These are phyloP conservation scores for Syngnathoides biaculeatus DNA, from an alignment of 2,113 vertebrate species.

Conservation along the genomic window DNA sequence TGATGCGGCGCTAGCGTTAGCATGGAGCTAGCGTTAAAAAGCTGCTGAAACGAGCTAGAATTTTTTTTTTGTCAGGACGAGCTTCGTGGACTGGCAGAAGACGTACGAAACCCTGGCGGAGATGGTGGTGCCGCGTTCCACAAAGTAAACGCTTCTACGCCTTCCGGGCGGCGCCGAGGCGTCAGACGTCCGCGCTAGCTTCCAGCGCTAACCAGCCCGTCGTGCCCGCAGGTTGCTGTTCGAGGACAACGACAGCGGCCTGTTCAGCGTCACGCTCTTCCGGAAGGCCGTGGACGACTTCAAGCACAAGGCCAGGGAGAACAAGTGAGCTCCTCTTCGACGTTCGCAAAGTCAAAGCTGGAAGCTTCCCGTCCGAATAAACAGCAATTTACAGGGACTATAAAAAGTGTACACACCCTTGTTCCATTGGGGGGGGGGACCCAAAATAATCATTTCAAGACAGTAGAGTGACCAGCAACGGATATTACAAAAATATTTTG, in stretches of 20 bases:
- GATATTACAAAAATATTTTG: no score
- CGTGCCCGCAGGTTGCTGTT: conserved; percentile 81
- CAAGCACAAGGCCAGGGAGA: conserved; percentile 95
- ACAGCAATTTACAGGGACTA: no score
- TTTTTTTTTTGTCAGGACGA: conserved; percentile 63
- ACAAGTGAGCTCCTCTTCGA: conserved; percentile 78
- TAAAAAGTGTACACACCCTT: no score
- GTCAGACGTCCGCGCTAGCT: background rate
- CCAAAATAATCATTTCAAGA: no score
- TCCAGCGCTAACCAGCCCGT: background rate
- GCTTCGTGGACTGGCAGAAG: conserved; percentile 93
- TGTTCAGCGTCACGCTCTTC: conserved; percentile 95
- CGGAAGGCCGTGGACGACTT: conserved; percentile 96
- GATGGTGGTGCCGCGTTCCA: conserved; percentile 97
- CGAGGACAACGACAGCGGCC: conserved; percentile 92
- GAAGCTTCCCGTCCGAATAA: no score
- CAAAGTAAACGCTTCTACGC: conserved; percentile 81
- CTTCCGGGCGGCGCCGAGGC: background rate
- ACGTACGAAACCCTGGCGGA: conserved; percentile 93
- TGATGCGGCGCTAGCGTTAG: no score
- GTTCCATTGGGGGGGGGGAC: no score
- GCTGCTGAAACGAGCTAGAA: background rate
- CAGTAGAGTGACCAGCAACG: no score
- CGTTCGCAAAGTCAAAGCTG: background rate
- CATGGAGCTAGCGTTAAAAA: no score